Evolutionary conservation across 2,888 invertebrate species (phyloP).

Genomic region (Amphipyra tragopoginis): DNA sequence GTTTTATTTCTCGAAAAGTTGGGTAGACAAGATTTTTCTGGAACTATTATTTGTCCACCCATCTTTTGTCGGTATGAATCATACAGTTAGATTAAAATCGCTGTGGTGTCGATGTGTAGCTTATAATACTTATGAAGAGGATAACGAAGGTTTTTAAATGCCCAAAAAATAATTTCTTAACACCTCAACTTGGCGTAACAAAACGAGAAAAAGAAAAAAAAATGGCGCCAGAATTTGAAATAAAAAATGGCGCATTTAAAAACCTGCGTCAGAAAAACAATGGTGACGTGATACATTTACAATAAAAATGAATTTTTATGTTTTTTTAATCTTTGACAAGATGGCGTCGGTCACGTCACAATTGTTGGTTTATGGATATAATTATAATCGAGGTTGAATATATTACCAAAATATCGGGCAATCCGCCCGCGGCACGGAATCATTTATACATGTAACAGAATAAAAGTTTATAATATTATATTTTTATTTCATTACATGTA

Average conservation of each 20-base stretch:
- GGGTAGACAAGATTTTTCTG: constrained; percentile 70
- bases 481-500: constrained; percentile 89
- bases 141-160: constrained; percentile 53
- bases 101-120: constrained; percentile 71
- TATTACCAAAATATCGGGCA: constrained; percentile 64
- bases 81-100: constrained; percentile 65
- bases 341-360: constrained; percentile 61
- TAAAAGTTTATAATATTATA: constrained; percentile 83
- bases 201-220: constrained; percentile 10
- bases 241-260: constrained; percentile 63
- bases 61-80: constrained; percentile 62
- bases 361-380: constrained; percentile 61
- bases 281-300: constrained; percentile 66
- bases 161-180: constrained; percentile 15
- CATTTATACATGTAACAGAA: constrained; percentile 82
- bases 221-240: constrained; percentile 28
- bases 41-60: constrained; percentile 68
- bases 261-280: constrained; percentile 63
- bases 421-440: constrained; percentile 63
- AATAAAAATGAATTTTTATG: constrained; percentile 37
- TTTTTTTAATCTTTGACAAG: constrained; percentile 49
- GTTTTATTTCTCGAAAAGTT: constrained; percentile 71
- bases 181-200: background rate
- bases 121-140: constrained; percentile 57
- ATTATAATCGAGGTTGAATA: constrained; percentile 60